Percentiles rank a stretch among this genome's conserved stretches.
phyloP scores from a whole-genome alignment of 2,113 vertebrate genomes.

The Halcyon senegalensis region DNA sequence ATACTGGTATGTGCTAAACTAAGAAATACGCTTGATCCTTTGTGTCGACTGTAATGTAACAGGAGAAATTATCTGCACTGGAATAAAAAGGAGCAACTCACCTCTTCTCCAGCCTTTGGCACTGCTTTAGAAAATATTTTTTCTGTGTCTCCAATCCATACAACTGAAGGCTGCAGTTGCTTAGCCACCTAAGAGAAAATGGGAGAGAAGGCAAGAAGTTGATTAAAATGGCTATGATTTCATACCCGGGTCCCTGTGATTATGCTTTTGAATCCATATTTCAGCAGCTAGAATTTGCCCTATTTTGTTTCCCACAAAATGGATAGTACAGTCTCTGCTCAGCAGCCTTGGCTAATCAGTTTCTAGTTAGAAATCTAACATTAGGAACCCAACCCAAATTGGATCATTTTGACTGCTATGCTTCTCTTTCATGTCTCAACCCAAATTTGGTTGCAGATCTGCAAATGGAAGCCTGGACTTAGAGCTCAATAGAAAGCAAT shows the following conservation, averaged over 20 bases:
- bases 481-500: neutral
- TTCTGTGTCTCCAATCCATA: constrained; percentile 86
- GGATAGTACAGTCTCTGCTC: neutral
- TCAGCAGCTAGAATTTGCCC: neutral
- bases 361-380: neutral
- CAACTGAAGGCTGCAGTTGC: constrained; percentile 83
- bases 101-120: constrained; percentile 71
- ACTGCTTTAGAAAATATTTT: constrained; percentile 83
- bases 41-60: neutral
- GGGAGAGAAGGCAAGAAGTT: neutral
- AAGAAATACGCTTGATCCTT: constrained; percentile 14
- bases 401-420: neutral
- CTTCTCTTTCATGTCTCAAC: neutral
- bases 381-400: neutral
- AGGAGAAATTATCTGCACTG: neutral
- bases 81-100: constrained; percentile 12
- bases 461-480: neutral
- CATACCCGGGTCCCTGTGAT: neutral
- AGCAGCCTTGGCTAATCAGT: neutral
- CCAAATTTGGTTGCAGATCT: neutral
- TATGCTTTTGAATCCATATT: neutral
- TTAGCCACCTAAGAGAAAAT: constrained; percentile 79
- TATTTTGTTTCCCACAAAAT: neutral
- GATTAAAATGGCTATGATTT: neutral
- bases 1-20: neutral